Conservation (phyloP, 2,797 vertebrate genomes). For the Caiman crocodilus region DNA sequence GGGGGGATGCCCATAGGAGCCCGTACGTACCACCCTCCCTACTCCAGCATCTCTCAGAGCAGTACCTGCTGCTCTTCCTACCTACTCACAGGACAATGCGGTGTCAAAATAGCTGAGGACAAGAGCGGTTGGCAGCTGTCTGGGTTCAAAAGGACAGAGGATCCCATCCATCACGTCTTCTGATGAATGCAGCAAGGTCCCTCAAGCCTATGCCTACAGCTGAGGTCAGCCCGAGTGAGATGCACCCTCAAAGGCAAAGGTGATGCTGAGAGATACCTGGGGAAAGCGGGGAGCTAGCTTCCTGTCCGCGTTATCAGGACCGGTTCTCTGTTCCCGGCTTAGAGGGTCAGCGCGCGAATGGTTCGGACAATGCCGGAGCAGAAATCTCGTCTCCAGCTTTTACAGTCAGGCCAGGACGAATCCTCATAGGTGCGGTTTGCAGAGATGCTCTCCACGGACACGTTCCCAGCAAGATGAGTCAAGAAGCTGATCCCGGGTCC, state of each 20-base stretch:
- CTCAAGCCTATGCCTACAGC: neutral
- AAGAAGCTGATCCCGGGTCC: too few relatives aligned
- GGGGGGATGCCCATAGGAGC: neutral
- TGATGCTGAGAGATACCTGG: fast-evolving
- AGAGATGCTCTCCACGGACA: neutral
- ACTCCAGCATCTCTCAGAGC: neutral
- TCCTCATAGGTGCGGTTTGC: fast-evolving
- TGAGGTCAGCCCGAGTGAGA: neutral
- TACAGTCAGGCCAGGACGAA: neutral
- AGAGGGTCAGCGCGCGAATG: fast-evolving
- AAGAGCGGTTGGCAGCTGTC: slow-evolving; percentile 6
- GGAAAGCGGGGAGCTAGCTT: neutral
- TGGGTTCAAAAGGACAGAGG: slow-evolving; percentile 33
- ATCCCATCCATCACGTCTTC: neutral
- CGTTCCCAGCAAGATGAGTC: neutral
- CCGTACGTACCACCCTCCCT: neutral
- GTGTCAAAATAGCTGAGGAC: slow-evolving; percentile 49
- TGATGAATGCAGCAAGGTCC: neutral
- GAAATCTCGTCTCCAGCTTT: neutral
- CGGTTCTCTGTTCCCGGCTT: neutral
- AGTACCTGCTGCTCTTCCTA: neutral
- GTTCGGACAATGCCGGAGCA: neutral
- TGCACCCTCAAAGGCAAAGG: neutral
- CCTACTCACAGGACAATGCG: neutral
- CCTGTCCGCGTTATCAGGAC: neutral